phyloP scores from a whole-genome alignment of 2,797 vertebrate genomes.

The Percopsis omiscomaycus region DNA sequence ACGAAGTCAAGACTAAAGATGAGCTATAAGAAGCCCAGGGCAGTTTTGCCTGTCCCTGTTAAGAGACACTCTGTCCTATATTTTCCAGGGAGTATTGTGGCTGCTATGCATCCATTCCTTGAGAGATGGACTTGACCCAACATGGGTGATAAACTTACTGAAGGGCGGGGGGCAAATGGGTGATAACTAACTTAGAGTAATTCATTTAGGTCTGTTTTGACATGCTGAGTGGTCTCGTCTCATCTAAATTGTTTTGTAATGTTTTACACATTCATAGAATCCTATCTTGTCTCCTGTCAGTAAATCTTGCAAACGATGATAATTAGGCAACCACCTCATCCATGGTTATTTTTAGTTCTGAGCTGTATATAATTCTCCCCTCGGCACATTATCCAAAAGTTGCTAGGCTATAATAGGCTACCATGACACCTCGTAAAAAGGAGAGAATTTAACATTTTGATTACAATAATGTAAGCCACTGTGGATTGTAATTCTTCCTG shows the following conservation, averaged over 20 bases:
- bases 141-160: constrained; percentile 48
- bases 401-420: not conserved
- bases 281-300: constrained; percentile 12
- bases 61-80: constrained; percentile 58
- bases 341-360: constrained; percentile 8
- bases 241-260: constrained; percentile 45
- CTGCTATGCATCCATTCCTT: constrained; percentile 78
- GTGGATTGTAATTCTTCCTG: not conserved
- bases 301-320: constrained; percentile 30
- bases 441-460: not conserved
- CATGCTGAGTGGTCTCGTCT: constrained; percentile 32
- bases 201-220: constrained; percentile 38
- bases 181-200: constrained; percentile 44
- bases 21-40: constrained; percentile 71
- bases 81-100: constrained; percentile 68
- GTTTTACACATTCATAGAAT: constrained; percentile 27
- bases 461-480: too few relatives aligned
- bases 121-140: constrained; percentile 53
- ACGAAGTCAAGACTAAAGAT: constrained; percentile 66
- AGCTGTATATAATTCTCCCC: constrained; percentile 1
- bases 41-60: constrained; percentile 31
- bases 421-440: not conserved
- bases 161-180: constrained; percentile 21
- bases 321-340: constrained; percentile 32
- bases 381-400: constrained; percentile 22